phyloP scores from a whole-genome alignment of 2,888 invertebrate genomes.

The Trisateles emortualis region DNA sequence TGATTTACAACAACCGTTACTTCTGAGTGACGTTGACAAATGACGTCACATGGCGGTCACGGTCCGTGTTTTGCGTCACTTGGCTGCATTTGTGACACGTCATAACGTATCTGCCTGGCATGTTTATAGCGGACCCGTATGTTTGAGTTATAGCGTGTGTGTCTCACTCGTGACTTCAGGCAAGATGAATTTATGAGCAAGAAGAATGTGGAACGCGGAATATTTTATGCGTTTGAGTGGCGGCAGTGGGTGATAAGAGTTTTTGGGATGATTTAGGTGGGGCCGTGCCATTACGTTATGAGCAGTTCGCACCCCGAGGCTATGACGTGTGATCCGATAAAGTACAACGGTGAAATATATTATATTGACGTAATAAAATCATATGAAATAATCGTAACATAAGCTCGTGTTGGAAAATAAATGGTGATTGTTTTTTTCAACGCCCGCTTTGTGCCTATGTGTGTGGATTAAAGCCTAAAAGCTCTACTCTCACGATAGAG shows the following conservation, averaged over 20 bases:
- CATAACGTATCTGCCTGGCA: slow-evolving; percentile 62
- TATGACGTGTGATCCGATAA: slow-evolving; percentile 13
- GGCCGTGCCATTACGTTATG: slow-evolving; percentile 23
- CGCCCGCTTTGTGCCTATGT: no score
- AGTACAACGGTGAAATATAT: slow-evolving; percentile 2
- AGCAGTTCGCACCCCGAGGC: slow-evolving; percentile 9
- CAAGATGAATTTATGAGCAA: slow-evolving; percentile 66
- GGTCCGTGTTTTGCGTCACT: slow-evolving; percentile 69
- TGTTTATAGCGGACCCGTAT: slow-evolving; percentile 64
- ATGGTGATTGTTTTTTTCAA: no score
- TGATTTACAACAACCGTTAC: slow-evolving; percentile 70
- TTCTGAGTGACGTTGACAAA: slow-evolving; percentile 75
- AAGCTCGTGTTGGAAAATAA: background rate
- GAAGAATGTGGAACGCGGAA: slow-evolving; percentile 48
- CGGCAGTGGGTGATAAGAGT: slow-evolving; percentile 43
- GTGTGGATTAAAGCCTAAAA: no score
- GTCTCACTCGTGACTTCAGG: slow-evolving; percentile 58
- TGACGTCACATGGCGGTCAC: slow-evolving; percentile 71
- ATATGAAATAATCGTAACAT: background rate
- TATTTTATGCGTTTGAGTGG: slow-evolving; percentile 51
- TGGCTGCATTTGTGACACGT: slow-evolving; percentile 46
- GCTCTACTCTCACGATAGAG: no score
- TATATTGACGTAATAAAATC: slow-evolving; percentile 2
- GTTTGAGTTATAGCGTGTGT: slow-evolving; percentile 73
- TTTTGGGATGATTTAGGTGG: slow-evolving; percentile 40